Conservation (phyloP, 2,113 vertebrate species). For the Myodes glareolus region DNA sequence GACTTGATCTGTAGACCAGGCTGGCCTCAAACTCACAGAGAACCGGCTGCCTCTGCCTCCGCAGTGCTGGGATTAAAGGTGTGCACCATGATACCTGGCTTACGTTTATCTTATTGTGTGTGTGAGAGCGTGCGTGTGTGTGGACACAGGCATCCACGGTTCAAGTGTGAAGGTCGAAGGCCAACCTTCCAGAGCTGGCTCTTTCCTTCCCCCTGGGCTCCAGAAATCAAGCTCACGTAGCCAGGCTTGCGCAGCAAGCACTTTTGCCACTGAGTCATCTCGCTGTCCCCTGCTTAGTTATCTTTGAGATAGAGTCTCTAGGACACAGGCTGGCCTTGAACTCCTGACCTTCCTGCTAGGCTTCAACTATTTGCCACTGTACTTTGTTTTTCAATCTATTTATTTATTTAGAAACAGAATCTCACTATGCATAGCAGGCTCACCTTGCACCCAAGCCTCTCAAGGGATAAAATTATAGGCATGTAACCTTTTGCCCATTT, state of each 20-base stretch:
- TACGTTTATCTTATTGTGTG: not conserved
- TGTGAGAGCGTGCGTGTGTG: not conserved
- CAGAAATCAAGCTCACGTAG: not conserved
- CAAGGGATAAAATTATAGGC: not conserved
- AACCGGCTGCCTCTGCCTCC: not conserved
- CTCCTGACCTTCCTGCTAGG: not conserved
- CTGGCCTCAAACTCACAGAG: not conserved
- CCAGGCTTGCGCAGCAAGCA: not conserved
- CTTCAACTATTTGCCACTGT: not conserved
- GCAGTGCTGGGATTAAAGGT: not conserved
- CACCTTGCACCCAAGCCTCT: not conserved
- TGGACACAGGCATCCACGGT: not conserved
- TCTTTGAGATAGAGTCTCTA: not conserved
- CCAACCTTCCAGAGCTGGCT: not conserved
- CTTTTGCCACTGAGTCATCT: not conserved
- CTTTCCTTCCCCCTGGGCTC: not conserved
- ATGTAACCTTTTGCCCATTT: not conserved
- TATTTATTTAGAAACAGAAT: not conserved
- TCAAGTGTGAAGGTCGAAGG: not conserved
- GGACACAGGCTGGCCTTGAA: not conserved
- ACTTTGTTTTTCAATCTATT: not conserved
- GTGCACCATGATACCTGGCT: not conserved
- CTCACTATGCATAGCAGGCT: not conserved
- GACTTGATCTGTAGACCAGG: not conserved
- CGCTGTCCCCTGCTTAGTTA: not conserved